Base-by-base conservation (phyloP, 2,113 vertebrate genomes). In the Arothron firmamentum region DNA sequence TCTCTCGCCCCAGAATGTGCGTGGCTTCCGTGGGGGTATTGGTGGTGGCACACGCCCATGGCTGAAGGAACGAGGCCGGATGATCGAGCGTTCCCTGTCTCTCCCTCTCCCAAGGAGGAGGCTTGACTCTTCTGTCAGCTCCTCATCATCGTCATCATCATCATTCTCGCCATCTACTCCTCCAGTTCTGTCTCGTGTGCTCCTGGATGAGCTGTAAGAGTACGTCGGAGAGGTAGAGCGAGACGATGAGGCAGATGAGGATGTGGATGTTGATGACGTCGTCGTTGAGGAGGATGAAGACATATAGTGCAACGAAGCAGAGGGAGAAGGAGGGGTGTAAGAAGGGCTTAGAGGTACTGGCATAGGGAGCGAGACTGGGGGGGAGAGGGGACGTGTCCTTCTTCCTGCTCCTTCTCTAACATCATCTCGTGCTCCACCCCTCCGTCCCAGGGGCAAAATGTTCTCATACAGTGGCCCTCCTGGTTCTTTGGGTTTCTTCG, bases 1-100 rank as follows among this genome's bases (percentile, higher is more conserved):
- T 80, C 85, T 77, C 71, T 90, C 86, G 51, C 86, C 87, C 80
- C 87, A 88, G 54, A 86, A 77, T 49, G 77, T 83, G 43, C 89
- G 87, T 18, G 91, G 91, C 79, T 91, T 92, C 54, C 94, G 84
- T 65, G 92, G 91, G 68, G 92, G 85, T 81, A 93, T 73, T 51
- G 90, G 90, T 20, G 92, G 88, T 43, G 91, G 88, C 65, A 82
- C 85, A 64, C 89, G 90, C 56, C 88, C 88, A 3, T 92, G 92
- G 62, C 91, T 91, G 53, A 90, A 62, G 53, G 89, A 93, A 73
- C 47, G 92, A 57, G 85, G 92, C 58, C 80, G 79, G 49, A 91
- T 67, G 78, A 81, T 57, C 56, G 85, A 85, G 47, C 89, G 90
- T 21, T 91, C 86, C 54, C 90, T 76, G 12, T 90, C 90, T 56